Evolutionary conservation across 2,888 invertebrate species (phyloP).

Genomic region (Apantesis nais): DNA sequence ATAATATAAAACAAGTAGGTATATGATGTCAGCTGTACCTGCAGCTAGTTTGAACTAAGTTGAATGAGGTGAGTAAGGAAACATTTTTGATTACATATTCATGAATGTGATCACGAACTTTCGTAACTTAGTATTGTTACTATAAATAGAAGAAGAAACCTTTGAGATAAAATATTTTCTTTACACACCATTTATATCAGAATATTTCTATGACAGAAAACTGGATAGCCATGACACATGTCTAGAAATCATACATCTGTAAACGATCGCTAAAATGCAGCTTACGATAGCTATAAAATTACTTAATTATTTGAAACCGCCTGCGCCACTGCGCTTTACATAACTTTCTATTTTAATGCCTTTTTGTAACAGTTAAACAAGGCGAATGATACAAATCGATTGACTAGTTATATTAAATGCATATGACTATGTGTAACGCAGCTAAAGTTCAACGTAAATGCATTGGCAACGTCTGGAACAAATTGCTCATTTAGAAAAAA

Average conservation of each 20-base stretch:
- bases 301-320: slow-evolving; percentile 34
- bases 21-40: background rate
- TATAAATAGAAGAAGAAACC: slow-evolving; percentile 24
- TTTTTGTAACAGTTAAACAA: slow-evolving; percentile 33
- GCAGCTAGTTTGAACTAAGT: background rate
- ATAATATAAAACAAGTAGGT: slow-evolving; percentile 19
- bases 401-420: slow-evolving; percentile 19
- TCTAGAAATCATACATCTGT: background rate
- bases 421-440: slow-evolving; percentile 12
- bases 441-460: slow-evolving; percentile 17
- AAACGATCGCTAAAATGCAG: background rate
- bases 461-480: slow-evolving; percentile 26
- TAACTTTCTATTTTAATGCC: slow-evolving; percentile 46
- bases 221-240: background rate
- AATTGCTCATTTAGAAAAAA: slow-evolving; percentile 44
- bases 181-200: slow-evolving; percentile 1
- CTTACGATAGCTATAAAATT: slow-evolving; percentile 20
- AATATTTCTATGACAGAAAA: background rate
- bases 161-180: slow-evolving; percentile 15
- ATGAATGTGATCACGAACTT: slow-evolving; percentile 51
- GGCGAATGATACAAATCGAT: slow-evolving; percentile 33
- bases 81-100: slow-evolving; percentile 21
- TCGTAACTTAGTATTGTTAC: slow-evolving; percentile 22
- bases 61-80: background rate
- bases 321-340: slow-evolving; percentile 32